Evolutionary conservation across 2,797 vertebrate genomes (phyloP), one percentile per base, ranked within the genome.

Genomic region (Anas bahamensis): DNA sequence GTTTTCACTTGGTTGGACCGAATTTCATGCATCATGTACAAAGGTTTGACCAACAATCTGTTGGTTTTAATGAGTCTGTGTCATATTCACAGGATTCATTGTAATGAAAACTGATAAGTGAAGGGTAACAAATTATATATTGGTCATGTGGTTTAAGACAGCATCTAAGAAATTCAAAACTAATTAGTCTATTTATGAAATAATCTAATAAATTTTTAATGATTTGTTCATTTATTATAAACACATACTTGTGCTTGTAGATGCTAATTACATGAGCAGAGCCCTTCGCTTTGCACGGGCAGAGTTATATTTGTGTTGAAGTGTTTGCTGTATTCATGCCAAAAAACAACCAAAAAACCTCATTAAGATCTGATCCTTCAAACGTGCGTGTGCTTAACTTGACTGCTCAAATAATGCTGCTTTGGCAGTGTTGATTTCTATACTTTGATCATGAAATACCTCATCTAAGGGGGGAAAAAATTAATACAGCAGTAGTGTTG

Each of bases 361-460:
- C 68, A 82, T 94, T 95, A 86, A 70, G 56, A 79, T 87, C 56
- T 89, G 87, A 89, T 94, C 76, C 64, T 82, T 95, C 61, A 92
- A 53, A 92, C 1, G 4, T 93, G 68, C 17, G 2, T 44, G 76
- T 2, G 19, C 73, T 91, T 89, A 90, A 83, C 79, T 42, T 75
- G 74, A 73, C 89, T 95, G 91, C 80, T 96, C 89, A 86, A 56
- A 56, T 89, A 42, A 63, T 28, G 39, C 35, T 83, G 71, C 69
- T 83, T 76, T 92, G 50, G 31, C 68, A 63, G 52, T 24, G 65
- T 42, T 84, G 71, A 71, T 93, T 95, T 90, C 83, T 68, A 17
- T 86, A 71, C 89, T 94, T 93, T 89, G 92, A 93, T 95, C 71
- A 52, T 64, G 17, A 88, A 92, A 75, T 83, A 37, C 21, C 59